A percentile compares a stretch with the other conserved stretches of the same genome.
phyloP scores from a whole-genome alignment of 2,113 vertebrate genomes.

The Anolis sagrei region DNA sequence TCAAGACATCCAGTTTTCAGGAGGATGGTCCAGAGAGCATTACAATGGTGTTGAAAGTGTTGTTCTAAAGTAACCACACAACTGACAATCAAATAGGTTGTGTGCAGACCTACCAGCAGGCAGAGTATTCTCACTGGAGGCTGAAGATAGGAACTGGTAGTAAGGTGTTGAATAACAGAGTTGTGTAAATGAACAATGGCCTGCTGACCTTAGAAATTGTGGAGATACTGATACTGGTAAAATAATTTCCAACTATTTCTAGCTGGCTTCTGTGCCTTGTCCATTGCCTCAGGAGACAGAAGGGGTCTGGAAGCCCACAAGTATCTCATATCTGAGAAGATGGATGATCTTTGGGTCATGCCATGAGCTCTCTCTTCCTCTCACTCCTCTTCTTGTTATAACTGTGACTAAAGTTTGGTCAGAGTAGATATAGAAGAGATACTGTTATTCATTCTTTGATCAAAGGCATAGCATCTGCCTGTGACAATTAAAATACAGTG shows the following conservation, averaged over 20 bases:
- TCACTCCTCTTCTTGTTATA: neutral
- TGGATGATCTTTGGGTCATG: neutral
- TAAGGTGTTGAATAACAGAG: too few relatives aligned
- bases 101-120: neutral
- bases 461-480: neutral
- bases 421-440: too few relatives aligned
- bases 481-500: slow-evolving; percentile 6
- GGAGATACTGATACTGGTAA: neutral
- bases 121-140: too few relatives aligned
- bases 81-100: too few relatives aligned
- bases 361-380: too few relatives aligned
- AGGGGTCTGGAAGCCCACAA: neutral
- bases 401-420: neutral
- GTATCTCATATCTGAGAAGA: neutral
- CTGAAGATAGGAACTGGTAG: too few relatives aligned
- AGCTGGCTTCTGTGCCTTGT: neutral
- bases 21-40: too few relatives aligned
- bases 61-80: too few relatives aligned
- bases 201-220: too few relatives aligned
- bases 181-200: too few relatives aligned
- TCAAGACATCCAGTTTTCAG: too few relatives aligned
- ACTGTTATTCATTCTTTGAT: neutral
- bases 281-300: neutral
- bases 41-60: too few relatives aligned
- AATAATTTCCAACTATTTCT: neutral